These are phyloP conservation scores for Scaptomyza flava DNA, from an alignment of 2,888 invertebrate genomes.

Conservation along the genomic window DNA sequence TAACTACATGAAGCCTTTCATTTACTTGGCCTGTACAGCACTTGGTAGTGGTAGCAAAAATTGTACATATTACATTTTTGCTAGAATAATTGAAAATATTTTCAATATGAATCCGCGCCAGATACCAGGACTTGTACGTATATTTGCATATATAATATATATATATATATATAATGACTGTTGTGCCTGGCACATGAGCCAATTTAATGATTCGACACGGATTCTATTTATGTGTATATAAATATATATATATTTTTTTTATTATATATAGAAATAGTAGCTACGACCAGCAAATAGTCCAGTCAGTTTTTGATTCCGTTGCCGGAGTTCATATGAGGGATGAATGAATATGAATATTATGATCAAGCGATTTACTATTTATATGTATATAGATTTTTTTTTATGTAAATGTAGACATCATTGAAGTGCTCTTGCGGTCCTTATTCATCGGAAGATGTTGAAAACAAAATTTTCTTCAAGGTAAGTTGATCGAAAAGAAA, in stretches of 20 bases:
- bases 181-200: slow-evolving; percentile 28
- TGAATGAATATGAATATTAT: slow-evolving; percentile 28
- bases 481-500: slow-evolving; percentile 23
- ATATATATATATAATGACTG: slow-evolving; percentile 46
- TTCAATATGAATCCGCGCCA: slow-evolving; percentile 24
- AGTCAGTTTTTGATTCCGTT: slow-evolving; percentile 49
- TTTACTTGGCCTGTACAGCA: slow-evolving; percentile 73
- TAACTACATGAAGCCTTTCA: slow-evolving; percentile 75
- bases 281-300: slow-evolving; percentile 60
- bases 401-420: slow-evolving; percentile 17
- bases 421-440: slow-evolving; percentile 31
- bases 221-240: slow-evolving; percentile 27
- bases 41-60: slow-evolving; percentile 72
- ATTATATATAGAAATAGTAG: slow-evolving; percentile 45
- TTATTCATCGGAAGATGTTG: slow-evolving; percentile 29
- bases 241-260: slow-evolving; percentile 27
- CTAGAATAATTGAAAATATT: slow-evolving; percentile 39
- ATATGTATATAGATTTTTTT: not conserved
- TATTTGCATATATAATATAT: slow-evolving; percentile 27
- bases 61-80: slow-evolving; percentile 35
- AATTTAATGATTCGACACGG: slow-evolving; percentile 37
- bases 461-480: slow-evolving; percentile 18
- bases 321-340: slow-evolving; percentile 25
- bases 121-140: slow-evolving; percentile 37
- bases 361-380: slow-evolving; percentile 37